A percentile compares a stretch with the other conserved stretches of the same genome.
Conservation (phyloP, 92 coral and sea anemone species). For the Paramuricea clavata region DNA sequence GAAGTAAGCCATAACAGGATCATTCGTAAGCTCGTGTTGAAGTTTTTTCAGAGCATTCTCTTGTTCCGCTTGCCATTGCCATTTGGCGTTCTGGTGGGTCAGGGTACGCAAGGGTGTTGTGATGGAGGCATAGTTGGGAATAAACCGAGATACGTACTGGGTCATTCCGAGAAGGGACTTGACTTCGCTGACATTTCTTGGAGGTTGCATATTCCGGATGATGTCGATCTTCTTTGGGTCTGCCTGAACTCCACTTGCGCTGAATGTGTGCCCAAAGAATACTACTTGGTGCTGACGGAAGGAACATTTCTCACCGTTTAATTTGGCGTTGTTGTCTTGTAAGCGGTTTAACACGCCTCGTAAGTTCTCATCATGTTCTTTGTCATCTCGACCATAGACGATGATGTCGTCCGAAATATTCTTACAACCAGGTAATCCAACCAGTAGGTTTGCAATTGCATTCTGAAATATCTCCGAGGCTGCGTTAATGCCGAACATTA, state of each 20-base stretch:
- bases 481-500: neutral
- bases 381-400: neutral
- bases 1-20: too few relatives aligned
- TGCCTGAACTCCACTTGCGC: neutral
- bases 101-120: too few relatives aligned
- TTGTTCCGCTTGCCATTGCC: slow-evolving; percentile 53
- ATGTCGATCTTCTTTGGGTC: neutral
- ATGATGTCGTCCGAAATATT: too few relatives aligned
- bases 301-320: neutral
- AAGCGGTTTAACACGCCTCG: neutral
- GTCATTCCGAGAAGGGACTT: slow-evolving; percentile 33
- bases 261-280: neutral
- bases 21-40: slow-evolving; percentile 27
- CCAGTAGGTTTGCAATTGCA: too few relatives aligned
- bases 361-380: slow-evolving; percentile 10
- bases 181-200: neutral
- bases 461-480: too few relatives aligned
- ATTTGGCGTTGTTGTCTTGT: neutral
- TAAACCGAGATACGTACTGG: slow-evolving; percentile 47
- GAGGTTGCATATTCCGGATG: neutral
- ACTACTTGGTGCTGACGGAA: neutral
- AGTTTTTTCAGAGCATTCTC: slow-evolving; percentile 27
- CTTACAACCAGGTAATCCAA: too few relatives aligned
- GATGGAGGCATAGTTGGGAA: slow-evolving; percentile 33
- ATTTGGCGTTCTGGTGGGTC: too few relatives aligned